phyloP scores from a whole-genome alignment of 2,797 vertebrate species.

The Scarus forsteni region DNA sequence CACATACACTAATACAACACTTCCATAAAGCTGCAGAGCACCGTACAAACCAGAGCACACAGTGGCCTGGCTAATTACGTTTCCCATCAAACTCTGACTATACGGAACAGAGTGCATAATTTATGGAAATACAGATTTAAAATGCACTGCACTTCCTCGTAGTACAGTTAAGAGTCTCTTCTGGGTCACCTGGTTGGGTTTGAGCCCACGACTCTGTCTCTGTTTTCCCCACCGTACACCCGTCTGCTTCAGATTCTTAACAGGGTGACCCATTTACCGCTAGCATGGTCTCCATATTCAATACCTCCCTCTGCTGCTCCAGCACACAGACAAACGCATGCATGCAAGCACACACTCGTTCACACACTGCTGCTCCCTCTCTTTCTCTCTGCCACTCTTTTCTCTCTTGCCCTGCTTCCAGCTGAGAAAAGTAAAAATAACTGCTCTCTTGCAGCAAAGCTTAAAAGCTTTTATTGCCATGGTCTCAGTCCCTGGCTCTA shows the following conservation, averaged over 20 bases:
- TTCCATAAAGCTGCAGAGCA: conserved; percentile 75
- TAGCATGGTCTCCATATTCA: conserved; percentile 53
- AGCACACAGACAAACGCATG: conserved; percentile 20
- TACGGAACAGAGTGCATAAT: conserved; percentile 39
- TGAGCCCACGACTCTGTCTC: conserved; percentile 28
- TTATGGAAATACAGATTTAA: conserved; percentile 26
- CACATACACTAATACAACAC: conserved; percentile 81
- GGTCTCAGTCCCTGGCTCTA: conserved; percentile 51
- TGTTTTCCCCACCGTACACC: conserved; percentile 28
- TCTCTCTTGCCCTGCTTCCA: conserved; percentile 71
- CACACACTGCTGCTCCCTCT: conserved; percentile 15
- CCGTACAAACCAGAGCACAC: conserved; percentile 63
- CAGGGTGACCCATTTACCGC: conserved; percentile 80
- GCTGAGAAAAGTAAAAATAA: conserved; percentile 79
- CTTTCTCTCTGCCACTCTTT: conserved; percentile 44
- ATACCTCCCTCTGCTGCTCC: conserved; percentile 53
- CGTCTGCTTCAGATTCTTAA: conserved; percentile 61
- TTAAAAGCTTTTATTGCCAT: conserved; percentile 60
- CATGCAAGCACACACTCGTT: conserved; percentile 15
- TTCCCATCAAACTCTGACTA: conserved; percentile 52
- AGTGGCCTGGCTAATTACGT: conserved; percentile 67
- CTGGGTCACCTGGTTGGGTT: conserved; percentile 40
- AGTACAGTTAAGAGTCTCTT: conserved; percentile 4
- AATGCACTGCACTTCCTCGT: conserved; percentile 17
- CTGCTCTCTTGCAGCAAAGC: conserved; percentile 64